Base-by-base conservation (phyloP, 2,797 vertebrate genomes). In the Enteromius viviparus region DNA sequence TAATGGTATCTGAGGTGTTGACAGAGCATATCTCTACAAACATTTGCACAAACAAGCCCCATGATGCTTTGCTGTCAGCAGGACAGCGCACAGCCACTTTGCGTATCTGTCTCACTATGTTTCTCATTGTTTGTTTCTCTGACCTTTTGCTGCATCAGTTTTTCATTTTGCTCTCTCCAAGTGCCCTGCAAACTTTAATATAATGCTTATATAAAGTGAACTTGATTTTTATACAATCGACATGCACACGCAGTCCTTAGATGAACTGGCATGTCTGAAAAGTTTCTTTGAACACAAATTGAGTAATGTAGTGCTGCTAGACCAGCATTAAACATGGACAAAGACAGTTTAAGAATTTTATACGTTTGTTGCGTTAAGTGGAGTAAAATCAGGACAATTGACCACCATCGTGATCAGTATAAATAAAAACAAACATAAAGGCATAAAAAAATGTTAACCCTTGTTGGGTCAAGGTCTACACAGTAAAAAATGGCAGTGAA, bases 1-100 rank as follows among this genome's bases (percentile, higher is more conserved):
- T 92, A 90, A 93, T 90, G 88, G 89, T 88, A 85, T 87, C 87
- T 89, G 85, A 76, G 81, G 83, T 85, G 91, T 88, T 90, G 92
- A 93, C 85, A 66, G 87, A 85, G 88, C 83, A 87, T 78, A 91
- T 89, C 87, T 89, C 81, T 9, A 82, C 82, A 79, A 81, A 78
- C 78, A 72, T 55, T 79, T 80, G 72, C 76, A 82, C 87, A 88
- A 88, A 88, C 80, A 71, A 83, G 70, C 71, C 71, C n/a, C 71
- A 37, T 42, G 47, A 82, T 75, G 80, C 58, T 40, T 76, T 55
- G 32, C 34, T 82, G 71, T 76, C 80, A 81, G 76, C 40, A 65
- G 45, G 70, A 65, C 58, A 49, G 9, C 15, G 0, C 29, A 34
- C 15, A 14, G 32, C 51, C 55, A 53, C 34, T 80, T 64, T 80